These are phyloP conservation scores for Heliothis peltigera DNA, from an alignment of 2,888 invertebrate genomes.

Conservation along the genomic window DNA sequence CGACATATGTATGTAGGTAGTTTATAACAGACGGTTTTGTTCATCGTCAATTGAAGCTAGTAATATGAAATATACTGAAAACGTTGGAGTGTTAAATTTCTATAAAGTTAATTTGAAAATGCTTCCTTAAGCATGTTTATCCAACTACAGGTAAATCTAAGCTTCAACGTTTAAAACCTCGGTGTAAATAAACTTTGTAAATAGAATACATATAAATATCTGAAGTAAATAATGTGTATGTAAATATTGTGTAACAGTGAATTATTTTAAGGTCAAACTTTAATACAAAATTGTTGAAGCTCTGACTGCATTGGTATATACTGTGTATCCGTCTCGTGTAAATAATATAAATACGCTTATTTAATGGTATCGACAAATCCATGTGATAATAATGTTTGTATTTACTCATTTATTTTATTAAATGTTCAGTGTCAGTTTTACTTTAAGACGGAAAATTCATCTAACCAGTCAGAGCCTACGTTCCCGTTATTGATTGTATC, in stretches of 20 bases:
- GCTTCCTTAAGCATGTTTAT: no score
- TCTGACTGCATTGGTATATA: constrained; percentile 53
- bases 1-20: constrained; percentile 2
- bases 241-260: constrained; percentile 53
- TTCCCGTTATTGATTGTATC: constrained; percentile 65
- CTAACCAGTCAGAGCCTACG: constrained; percentile 62
- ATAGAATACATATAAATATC: constrained; percentile 54
- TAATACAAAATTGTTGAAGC: constrained; percentile 51
- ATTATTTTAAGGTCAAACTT: constrained; percentile 55
- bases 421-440: constrained; percentile 42
- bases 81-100: background rate
- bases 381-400: constrained; percentile 58
- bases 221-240: constrained; percentile 40
- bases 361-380: constrained; percentile 47
- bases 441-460: constrained; percentile 22
- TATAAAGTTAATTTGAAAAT: background rate
- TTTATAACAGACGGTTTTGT: constrained; percentile 36
- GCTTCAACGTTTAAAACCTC: constrained; percentile 52
- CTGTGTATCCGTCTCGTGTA: constrained; percentile 40
- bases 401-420: constrained; percentile 34
- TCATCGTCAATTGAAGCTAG: constrained; percentile 43
- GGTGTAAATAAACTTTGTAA: constrained; percentile 64
- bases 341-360: constrained; percentile 60
- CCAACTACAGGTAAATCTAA: constrained; percentile 16
- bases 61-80: constrained; percentile 25